These are phyloP conservation scores for Murina feae DNA, from an alignment of 2,113 vertebrate genomes.

Conservation along the genomic window DNA sequence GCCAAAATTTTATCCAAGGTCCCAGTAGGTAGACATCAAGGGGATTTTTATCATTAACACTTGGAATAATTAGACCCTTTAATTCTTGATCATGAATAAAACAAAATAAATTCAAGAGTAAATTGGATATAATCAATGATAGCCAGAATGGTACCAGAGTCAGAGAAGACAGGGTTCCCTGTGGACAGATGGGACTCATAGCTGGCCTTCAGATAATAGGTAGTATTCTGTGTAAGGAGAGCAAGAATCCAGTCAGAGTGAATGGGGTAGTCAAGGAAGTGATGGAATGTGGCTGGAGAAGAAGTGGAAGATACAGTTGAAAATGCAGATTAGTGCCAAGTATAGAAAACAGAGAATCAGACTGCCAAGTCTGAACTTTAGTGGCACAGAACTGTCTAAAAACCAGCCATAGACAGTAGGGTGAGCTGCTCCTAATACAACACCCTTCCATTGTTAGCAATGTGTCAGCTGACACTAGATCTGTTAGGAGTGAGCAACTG, in stretches of 20 bases:
- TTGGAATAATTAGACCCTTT: background rate
- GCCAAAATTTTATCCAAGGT: background rate
- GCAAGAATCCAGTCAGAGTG: background rate
- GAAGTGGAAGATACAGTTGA: background rate
- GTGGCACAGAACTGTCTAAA: background rate
- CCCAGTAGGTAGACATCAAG: background rate
- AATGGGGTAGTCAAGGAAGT: background rate
- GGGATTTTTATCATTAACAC: background rate
- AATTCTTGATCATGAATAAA: background rate
- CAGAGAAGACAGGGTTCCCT: background rate
- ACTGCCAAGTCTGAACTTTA: background rate
- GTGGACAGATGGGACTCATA: background rate
- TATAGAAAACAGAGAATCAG: background rate
- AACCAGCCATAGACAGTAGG: background rate
- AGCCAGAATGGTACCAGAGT: background rate
- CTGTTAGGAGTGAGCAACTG: background rate
- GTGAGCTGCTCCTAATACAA: background rate
- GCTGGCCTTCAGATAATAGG: background rate
- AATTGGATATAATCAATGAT: background rate
- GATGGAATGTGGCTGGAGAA: background rate
- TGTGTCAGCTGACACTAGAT: background rate
- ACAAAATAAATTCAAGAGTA: constrained; percentile 8
- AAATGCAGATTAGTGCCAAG: background rate
- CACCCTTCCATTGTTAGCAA: background rate
- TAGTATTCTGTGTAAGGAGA: background rate